Percentiles rank a stretch among this genome's conserved stretches.
phyloP scores from a whole-genome alignment of 1,140 invertebrate genomes.

The Brachystomella parvula region DNA sequence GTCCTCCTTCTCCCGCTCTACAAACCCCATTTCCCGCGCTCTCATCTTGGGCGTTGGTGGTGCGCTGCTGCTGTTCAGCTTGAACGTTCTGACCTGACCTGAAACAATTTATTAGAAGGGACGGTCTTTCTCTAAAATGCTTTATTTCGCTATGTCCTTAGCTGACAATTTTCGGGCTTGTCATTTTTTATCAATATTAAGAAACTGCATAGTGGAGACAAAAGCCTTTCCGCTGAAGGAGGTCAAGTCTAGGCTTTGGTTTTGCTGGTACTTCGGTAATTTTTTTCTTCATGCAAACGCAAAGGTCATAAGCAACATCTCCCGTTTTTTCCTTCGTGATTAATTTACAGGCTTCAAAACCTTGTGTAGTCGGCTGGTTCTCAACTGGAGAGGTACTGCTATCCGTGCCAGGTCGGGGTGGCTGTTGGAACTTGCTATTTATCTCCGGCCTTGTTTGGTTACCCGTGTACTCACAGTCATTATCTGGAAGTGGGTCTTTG shows the following conservation, averaged over 20 bases:
- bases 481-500: not conserved
- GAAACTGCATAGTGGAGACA: slow-evolving; percentile 8
- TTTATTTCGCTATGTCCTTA: not conserved
- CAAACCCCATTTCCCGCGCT: too few species aligned
- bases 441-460: not conserved
- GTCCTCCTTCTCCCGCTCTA: too few species aligned
- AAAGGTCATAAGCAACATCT: not conserved
- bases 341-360: not conserved
- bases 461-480: not conserved
- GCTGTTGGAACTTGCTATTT: too few species aligned
- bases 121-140: too few species aligned
- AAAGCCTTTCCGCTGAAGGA: not conserved
- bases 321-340: not conserved
- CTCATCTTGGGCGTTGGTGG: not conserved
- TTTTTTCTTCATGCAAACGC: not conserved
- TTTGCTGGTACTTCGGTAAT: not conserved
- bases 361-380: not conserved
- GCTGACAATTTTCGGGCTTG: not conserved
- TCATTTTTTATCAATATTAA: not conserved
- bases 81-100: not conserved
- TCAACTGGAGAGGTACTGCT: too few species aligned
- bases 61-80: not conserved
- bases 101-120: not conserved
- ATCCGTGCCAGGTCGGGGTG: not conserved
- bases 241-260: not conserved